Evolutionary conservation across 1,140 invertebrate species (phyloP), one percentile per base, ranked within the genome.

Genomic region (Dolichoris vasculosae): DNA sequence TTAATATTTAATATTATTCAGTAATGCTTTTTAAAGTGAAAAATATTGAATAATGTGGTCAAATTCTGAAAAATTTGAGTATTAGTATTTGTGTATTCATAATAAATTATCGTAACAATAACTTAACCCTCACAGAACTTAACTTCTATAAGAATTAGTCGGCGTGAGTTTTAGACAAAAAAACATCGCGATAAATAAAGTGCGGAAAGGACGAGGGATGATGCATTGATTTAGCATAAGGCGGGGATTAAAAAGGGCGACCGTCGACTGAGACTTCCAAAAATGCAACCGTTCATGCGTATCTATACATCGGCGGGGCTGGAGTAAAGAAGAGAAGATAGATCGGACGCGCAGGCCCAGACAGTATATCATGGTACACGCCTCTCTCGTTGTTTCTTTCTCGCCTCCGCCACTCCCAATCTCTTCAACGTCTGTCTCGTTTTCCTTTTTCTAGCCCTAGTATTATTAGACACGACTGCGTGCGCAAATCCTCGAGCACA

Each of bases 391-490:
- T 83, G 77, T n/a, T 51, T 79, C 76, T 71, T 75, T 71, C 80
- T 30, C 64, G 69, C 59, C 67, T 38, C 15, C 55, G 2, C 38
- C 30, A 86, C 87, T 88, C 82, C 87, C 86, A 73, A 79, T 78
- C 23, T 51, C 43, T 13, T 67, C 64, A 48, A 55, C 78, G 73
- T 81, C 78, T 59, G 64, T 38, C 80, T 85, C 81, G 82, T 85
- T 35, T 85, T 48, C 71, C 51, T 87, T 81, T 86, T 63, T 85
- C 86, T 85, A 43, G 78, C 30, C 63, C 38, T 43, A 80, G 71
- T 91, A 91, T 92, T 91, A 91, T 91, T 91, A 92, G 91, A 91
- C 90, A 88, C 63, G 71, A 90, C 88, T 48, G 71, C 86, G 64
- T 46, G 82, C 46, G n/a, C 35, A 4, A n/a, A n/a, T n/a, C n/a